A percentile compares a stretch with the other conserved stretches of the same genome.
Evolutionary conservation across 2,888 invertebrate species (phyloP).

Genomic region (Hyppa rectilinea): DNA sequence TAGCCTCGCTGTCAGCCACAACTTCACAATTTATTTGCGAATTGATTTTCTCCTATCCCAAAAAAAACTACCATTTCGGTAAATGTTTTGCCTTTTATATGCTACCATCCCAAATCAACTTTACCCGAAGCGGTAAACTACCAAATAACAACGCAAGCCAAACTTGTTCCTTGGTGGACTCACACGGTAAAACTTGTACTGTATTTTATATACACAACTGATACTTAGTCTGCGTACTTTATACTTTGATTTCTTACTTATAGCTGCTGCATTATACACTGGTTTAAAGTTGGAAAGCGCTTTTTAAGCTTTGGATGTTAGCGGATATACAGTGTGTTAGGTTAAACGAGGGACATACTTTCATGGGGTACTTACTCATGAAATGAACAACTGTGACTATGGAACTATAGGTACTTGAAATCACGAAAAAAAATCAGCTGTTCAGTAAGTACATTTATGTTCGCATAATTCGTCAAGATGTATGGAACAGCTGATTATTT

Average conservation of each 20-base stretch:
- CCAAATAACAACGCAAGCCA: slow-evolving; percentile 24
- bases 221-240: slow-evolving; percentile 49
- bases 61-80: neutral
- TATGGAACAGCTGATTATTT: too few relatives aligned
- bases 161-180: slow-evolving; percentile 53
- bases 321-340: too few relatives aligned
- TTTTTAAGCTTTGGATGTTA: slow-evolving; percentile 36
- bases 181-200: slow-evolving; percentile 60
- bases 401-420: too few relatives aligned
- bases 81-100: neutral
- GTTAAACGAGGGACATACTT: too few relatives aligned
- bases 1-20: too few relatives aligned
- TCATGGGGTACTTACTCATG: too few relatives aligned
- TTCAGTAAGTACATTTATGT: too few relatives aligned
- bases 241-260: slow-evolving; percentile 57
- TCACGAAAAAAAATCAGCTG: too few relatives aligned
- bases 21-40: neutral
- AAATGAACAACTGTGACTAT: too few relatives aligned
- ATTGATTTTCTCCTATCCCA: neutral
- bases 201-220: slow-evolving; percentile 59
- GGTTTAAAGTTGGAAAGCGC: slow-evolving; percentile 41
- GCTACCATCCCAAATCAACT: slow-evolving; percentile 7
- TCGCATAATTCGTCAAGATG: too few relatives aligned
- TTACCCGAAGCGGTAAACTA: neutral
- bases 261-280: slow-evolving; percentile 42